A percentile compares a stretch with the other conserved stretches of the same genome.
Conservation (phyloP, 2,888 invertebrate species). For the Venusia cambrica region DNA sequence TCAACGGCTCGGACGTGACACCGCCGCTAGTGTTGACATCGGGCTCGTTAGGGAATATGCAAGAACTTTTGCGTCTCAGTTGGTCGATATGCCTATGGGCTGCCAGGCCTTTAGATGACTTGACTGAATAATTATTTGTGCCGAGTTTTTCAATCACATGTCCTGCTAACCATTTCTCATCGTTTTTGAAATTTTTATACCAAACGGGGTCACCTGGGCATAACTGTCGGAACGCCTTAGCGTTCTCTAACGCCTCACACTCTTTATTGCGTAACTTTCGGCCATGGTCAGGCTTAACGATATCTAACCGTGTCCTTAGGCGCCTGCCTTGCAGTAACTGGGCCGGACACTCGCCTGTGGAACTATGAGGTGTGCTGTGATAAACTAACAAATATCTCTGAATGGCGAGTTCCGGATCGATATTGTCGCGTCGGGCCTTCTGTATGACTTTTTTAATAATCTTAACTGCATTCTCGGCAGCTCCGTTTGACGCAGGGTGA, state of each 20-base stretch:
- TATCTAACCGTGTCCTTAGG: constrained; percentile 1
- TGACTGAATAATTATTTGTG: background rate
- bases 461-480: constrained; percentile 26
- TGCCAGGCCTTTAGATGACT: background rate
- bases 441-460: constrained; percentile 22
- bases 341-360: constrained; percentile 25
- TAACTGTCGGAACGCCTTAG: background rate
- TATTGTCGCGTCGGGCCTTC: constrained; percentile 19
- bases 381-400: constrained; percentile 22
- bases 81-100: constrained; percentile 7
- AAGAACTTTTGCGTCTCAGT: background rate
- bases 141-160: background rate
- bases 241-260: background rate
- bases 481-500: constrained; percentile 29
- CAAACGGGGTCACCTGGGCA: background rate
- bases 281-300: background rate
- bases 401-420: constrained; percentile 12
- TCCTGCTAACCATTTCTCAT: background rate
- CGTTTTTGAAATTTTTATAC: background rate
- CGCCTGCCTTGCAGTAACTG: constrained; percentile 11
- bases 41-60: background rate
- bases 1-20: background rate
- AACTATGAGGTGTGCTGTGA: constrained; percentile 21
- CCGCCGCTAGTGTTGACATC: background rate
- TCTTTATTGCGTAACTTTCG: background rate